Evolutionary conservation across 2,888 invertebrate species (phyloP).

Genomic region (Ischnus inquisitorius): DNA sequence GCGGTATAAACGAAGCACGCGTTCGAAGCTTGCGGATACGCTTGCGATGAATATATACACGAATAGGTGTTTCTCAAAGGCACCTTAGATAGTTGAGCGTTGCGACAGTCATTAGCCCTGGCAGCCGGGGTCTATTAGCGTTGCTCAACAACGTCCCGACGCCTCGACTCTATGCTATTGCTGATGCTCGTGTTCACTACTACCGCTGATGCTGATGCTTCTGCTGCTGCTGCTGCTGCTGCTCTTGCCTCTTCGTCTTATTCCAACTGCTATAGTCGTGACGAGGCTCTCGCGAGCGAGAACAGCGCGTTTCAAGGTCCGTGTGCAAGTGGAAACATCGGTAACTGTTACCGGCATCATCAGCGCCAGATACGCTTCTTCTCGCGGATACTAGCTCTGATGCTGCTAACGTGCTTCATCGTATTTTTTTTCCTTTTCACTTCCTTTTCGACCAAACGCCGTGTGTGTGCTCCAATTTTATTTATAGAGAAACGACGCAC

Average conservation of each 20-base stretch:
- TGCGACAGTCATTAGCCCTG: conserved; percentile 78
- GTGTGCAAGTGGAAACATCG: conserved; percentile 36
- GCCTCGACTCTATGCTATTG: conserved; percentile 59
- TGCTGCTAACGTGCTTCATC: background rate
- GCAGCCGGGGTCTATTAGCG: conserved; percentile 75
- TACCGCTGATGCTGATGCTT: background rate
- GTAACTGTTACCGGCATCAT: conserved; percentile 2
- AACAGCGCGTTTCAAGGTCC: conserved; percentile 41
- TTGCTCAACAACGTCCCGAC: conserved; percentile 73
- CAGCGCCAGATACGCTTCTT: conserved; percentile 19
- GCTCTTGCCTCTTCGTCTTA: background rate
- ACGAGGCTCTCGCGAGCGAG: conserved; percentile 8
- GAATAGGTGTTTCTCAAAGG: conserved; percentile 75
- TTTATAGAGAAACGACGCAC: conserved; percentile 35
- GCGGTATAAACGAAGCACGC: conserved; percentile 12
- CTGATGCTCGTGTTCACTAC: conserved; percentile 11
- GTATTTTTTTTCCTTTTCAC: background rate
- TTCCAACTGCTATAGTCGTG: conserved; percentile 9
- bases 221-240: background rate
- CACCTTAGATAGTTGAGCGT: conserved; percentile 76
- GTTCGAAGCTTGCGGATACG: conserved; percentile 2
- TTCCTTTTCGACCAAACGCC: background rate
- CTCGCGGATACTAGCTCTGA: background rate
- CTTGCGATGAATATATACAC: conserved; percentile 29
- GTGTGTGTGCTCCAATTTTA: conserved; percentile 21